Conservation (phyloP, 2,797 vertebrate genomes). For the Morus bassanus region DNA sequence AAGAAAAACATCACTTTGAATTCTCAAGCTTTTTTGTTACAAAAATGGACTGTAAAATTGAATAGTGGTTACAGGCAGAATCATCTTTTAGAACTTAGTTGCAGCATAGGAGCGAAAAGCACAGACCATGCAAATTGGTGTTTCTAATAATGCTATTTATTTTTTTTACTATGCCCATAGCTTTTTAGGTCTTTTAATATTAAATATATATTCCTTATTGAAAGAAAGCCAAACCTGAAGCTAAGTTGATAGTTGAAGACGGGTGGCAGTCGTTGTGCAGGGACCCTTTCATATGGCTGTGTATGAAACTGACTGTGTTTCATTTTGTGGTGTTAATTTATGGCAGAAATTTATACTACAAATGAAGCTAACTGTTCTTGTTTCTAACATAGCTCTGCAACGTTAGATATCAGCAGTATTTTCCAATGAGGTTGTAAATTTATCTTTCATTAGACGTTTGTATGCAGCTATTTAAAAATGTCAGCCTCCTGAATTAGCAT, state of each 20-base stretch:
- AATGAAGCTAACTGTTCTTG: neutral
- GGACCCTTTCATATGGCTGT: neutral
- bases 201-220: neutral
- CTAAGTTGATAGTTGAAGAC: neutral
- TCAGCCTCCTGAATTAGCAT: neutral
- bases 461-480: neutral
- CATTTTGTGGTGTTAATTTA: conserved; percentile 10
- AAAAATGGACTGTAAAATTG: neutral
- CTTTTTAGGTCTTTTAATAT: neutral
- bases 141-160: neutral
- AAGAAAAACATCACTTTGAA: neutral
- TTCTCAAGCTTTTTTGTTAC: neutral
- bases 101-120: neutral
- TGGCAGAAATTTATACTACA: neutral
- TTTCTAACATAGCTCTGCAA: neutral
- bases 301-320: neutral
- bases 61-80: neutral
- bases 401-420: neutral
- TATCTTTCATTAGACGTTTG: neutral
- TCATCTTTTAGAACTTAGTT: neutral
- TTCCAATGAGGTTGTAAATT: neutral
- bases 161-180: neutral
- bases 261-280: neutral
- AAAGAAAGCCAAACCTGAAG: neutral
- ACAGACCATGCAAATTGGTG: neutral